Conservation (phyloP, 2,113 vertebrate genomes). For the Lagopus muta region DNA sequence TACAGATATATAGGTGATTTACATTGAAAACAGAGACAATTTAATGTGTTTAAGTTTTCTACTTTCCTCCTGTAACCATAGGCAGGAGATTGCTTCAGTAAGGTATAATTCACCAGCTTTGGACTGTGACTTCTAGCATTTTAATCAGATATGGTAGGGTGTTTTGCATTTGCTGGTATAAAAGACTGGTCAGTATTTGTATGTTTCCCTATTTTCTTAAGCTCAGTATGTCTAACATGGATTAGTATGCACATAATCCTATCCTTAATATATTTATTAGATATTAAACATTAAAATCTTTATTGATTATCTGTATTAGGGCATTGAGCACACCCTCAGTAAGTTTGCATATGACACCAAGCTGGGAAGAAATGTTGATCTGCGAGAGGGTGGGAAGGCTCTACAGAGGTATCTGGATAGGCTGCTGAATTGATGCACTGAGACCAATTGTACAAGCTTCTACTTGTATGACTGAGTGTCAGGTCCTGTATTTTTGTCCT, state of each 20-base stretch:
- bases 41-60: neutral
- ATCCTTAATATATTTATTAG: too few species aligned
- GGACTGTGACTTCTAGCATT: neutral
- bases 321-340: too few species aligned
- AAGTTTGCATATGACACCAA: too few species aligned
- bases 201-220: neutral
- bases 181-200: neutral
- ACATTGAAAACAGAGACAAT: neutral
- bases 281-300: too few species aligned
- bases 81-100: neutral
- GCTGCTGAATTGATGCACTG: too few species aligned
- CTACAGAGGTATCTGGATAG: too few species aligned
- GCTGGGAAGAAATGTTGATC: too few species aligned
- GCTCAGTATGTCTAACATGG: neutral
- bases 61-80: neutral
- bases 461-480: too few species aligned
- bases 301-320: too few species aligned
- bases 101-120: neutral
- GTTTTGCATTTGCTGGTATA: neutral
- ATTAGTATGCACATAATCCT: neutral
- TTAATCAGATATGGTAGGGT: neutral
- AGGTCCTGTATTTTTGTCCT: too few species aligned
- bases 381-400: too few species aligned
- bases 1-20: neutral
- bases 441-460: too few species aligned